phyloP scores from a whole-genome alignment of 2,113 vertebrate species.

The Clarias gariepinus region DNA sequence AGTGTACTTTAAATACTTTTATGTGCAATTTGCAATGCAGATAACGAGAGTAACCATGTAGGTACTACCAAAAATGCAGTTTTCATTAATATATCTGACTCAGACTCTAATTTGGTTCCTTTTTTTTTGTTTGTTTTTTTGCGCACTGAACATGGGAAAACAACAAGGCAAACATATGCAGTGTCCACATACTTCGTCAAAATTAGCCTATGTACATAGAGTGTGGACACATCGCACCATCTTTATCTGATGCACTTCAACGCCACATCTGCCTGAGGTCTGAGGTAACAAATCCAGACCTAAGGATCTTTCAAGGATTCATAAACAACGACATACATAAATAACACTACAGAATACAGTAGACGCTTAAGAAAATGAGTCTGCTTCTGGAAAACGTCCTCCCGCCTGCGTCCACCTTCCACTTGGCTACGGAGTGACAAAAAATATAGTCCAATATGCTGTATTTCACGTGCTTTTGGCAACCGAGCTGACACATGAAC shows the following conservation, averaged over 20 bases:
- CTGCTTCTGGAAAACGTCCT: slow-evolving; percentile 22
- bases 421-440: slow-evolving; percentile 29
- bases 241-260: slow-evolving; percentile 33
- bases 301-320: slow-evolving; percentile 21
- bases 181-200: slow-evolving; percentile 27
- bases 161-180: not conserved
- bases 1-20: not conserved
- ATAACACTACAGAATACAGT: slow-evolving; percentile 38
- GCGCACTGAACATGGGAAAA: slow-evolving; percentile 20
- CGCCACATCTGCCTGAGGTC: slow-evolving; percentile 28
- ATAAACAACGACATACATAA: slow-evolving; percentile 41
- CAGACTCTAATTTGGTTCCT: not conserved
- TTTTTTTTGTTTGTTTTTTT: not conserved
- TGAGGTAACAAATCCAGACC: slow-evolving; percentile 37
- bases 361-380: slow-evolving; percentile 25
- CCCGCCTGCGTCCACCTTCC: slow-evolving; percentile 15
- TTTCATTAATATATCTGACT: slow-evolving; percentile 8
- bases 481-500: slow-evolving; percentile 33
- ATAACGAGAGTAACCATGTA: slow-evolving; percentile 13
- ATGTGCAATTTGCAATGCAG: slow-evolving; percentile 33
- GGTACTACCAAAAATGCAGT: slow-evolving; percentile 16
- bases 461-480: slow-evolving; percentile 43
- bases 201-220: slow-evolving; percentile 22
- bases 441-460: slow-evolving; percentile 26
- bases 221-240: slow-evolving; percentile 17